Conservation (phyloP, 2,113 vertebrate species). For the Hassar affinis region DNA sequence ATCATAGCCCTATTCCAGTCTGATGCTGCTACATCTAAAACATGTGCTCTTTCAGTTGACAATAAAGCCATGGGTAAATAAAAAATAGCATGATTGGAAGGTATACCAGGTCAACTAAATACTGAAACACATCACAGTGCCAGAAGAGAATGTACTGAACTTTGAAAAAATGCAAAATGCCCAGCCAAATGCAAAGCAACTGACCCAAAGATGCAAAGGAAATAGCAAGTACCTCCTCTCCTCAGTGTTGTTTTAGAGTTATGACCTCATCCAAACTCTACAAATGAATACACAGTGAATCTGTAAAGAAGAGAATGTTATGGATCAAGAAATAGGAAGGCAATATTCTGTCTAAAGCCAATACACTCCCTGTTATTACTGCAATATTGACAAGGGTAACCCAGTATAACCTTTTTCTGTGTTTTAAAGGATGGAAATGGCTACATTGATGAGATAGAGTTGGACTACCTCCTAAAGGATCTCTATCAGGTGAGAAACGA, state of each 20-base stretch:
- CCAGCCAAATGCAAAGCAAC: slow-evolving; percentile 43
- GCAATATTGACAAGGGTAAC: neutral
- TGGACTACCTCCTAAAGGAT: slow-evolving; percentile 92
- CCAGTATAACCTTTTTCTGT: neutral
- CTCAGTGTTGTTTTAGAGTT: neutral
- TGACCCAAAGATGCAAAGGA: neutral
- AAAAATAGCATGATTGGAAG: slow-evolving; percentile 25
- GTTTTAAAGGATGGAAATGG: slow-evolving; percentile 87
- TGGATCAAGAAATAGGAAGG: neutral
- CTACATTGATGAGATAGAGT: slow-evolving; percentile 93
- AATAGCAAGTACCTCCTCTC: slow-evolving; percentile 30
- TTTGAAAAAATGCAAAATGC: slow-evolving; percentile 48
- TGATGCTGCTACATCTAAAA: slow-evolving; percentile 27
- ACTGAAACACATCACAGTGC: slow-evolving; percentile 54
- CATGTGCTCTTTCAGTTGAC: slow-evolving; percentile 46
- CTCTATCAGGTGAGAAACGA: slow-evolving; percentile 84
- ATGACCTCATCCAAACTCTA: neutral
- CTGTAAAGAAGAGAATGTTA: neutral
- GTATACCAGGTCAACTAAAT: slow-evolving; percentile 53
- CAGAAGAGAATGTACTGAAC: slow-evolving; percentile 41
- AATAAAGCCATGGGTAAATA: slow-evolving; percentile 25
- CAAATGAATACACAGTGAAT: neutral
- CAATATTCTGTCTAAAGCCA: neutral
- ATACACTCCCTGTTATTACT: neutral
- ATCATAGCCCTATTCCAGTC: neutral